Base-by-base conservation (phyloP, 2,888 invertebrate genomes). In the Dryobota labecula region DNA sequence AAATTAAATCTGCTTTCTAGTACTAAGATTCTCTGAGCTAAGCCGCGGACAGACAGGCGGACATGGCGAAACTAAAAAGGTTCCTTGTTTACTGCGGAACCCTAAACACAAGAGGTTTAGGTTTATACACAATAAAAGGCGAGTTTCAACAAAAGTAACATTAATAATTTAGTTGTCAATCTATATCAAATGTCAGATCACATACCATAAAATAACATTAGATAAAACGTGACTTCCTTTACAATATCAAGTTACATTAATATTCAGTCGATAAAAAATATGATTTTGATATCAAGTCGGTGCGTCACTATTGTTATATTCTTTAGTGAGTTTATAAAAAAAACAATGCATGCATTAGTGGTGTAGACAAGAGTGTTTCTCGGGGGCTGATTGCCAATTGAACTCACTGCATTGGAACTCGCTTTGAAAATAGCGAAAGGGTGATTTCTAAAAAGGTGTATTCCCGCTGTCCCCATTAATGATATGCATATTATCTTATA, bases 171-270 rank as follows among this genome's bases (percentile, higher is more conserved):
- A 84, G 76, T 76, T 84, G 84, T 85, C 84, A 85, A 86, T 85
- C 73, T 78, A 65, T 69, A 82, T 72, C 66, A 78, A 78, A 86
- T 76, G 84, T 78, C 78, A 76, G 71, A 67, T 75, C 70, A 68
- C 58, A 80, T 57, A 73, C 36, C 24, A 47, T 56, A 68, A 65
- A 57, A 65, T 63, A 69, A 76, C 68, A 67, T 75, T 66, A 63
- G 56, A 69, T 58, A 56, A 70, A 72, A 61, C 85, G 85, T 85
- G 85, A 85, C 85, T 85, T 86, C 85, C 85, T 85, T 54, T 70
- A 70, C 57, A 75, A 70, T 76, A 75, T 66, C 60, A 53, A 51
- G 64, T 58, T 73, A 80, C 78, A 73, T 80, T 72, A 70, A 73
- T 65, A 78, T 78, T 61, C 49, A 43, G 2, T 67, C 38, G 6